These are phyloP conservation scores for Pissodes strobi DNA, from an alignment of 1,140 invertebrate genomes.

Conservation along the genomic window DNA sequence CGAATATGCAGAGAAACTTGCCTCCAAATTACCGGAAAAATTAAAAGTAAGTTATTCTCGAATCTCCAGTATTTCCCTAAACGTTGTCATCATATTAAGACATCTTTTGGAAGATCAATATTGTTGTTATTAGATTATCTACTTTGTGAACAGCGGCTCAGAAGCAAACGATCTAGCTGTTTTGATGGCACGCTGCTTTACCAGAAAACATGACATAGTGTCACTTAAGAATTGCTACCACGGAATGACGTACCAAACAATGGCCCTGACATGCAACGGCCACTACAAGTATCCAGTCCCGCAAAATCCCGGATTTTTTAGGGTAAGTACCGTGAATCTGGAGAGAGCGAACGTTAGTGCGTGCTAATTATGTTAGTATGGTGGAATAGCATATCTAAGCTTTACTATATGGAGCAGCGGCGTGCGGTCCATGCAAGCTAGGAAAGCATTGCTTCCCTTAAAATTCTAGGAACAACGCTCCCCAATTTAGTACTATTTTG, in stretches of 20 bases:
- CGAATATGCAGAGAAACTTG: slow-evolving; percentile 86
- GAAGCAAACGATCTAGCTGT: slow-evolving; percentile 96
- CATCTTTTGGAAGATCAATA: too few species aligned
- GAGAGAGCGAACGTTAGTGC: too few species aligned
- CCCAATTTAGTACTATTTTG: too few species aligned
- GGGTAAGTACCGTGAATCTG: slow-evolving; percentile 65
- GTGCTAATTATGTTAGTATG: too few species aligned
- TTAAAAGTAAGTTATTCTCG: slow-evolving; percentile 69
- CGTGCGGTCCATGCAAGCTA: too few species aligned
- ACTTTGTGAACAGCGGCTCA: slow-evolving; percentile 94
- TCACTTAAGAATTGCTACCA: slow-evolving; percentile 89
- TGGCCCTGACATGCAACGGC: slow-evolving; percentile 81
- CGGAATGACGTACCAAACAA: slow-evolving; percentile 81
- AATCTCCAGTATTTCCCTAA: too few species aligned
- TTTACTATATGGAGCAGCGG: too few species aligned
- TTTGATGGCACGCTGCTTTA: slow-evolving; percentile 82
- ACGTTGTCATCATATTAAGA: too few species aligned
- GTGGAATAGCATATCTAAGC: too few species aligned
- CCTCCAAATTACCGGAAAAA: slow-evolving; percentile 79
- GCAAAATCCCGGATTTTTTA: slow-evolving; percentile 77
- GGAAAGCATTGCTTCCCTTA: too few species aligned
- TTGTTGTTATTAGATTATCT: slow-evolving; percentile 71
- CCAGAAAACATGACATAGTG: slow-evolving; percentile 82
- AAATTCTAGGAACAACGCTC: too few species aligned
- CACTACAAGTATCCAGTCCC: slow-evolving; percentile 80